Evolutionary conservation across 2,888 invertebrate species (phyloP).

Genomic region (Drosophila putrida): DNA sequence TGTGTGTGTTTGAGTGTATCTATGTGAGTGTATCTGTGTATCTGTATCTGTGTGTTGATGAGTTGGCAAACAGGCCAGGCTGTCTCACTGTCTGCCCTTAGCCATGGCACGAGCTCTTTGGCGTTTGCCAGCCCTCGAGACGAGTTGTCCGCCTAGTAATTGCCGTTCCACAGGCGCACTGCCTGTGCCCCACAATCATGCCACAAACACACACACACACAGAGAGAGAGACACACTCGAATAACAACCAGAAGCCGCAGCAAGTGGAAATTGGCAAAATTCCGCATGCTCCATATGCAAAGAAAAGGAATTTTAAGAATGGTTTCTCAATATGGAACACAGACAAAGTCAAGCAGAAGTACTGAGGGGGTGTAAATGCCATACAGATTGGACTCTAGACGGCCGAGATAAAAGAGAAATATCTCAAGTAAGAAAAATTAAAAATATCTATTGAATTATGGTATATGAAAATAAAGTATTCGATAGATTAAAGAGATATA

Average conservation of each 20-base stretch:
- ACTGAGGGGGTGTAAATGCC: background rate
- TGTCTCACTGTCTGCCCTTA: conserved; percentile 13
- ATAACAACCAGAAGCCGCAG: conserved; percentile 9
- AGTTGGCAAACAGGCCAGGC: conserved; percentile 51
- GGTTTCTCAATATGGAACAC: conserved; percentile 29
- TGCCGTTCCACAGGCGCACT: background rate
- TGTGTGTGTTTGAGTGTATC: conserved; percentile 7
- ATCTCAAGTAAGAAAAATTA: conserved; percentile 3
- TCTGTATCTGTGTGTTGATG: conserved; percentile 36
- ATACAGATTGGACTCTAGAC: background rate
- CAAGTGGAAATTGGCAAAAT: conserved; percentile 50
- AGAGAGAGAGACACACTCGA: too few relatives aligned
- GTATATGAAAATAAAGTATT: background rate
- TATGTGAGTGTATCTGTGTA: conserved; percentile 1
- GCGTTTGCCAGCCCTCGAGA: conserved; percentile 10
- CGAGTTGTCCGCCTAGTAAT: conserved; percentile 6
- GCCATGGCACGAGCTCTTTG: conserved; percentile 51
- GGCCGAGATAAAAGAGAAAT: conserved; percentile 2
- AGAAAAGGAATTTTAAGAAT: conserved; percentile 48
- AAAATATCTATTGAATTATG: background rate
- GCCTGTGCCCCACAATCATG: conserved; percentile 4
- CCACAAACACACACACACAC: conserved; percentile 1
- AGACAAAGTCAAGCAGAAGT: background rate
- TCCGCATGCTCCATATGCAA: conserved; percentile 54
- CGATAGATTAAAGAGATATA: background rate